Percentiles rank a stretch among this genome's conserved stretches.
These are phyloP conservation scores for Piscicola geometra DNA, from an alignment of 2,888 invertebrate genomes.

Conservation along the genomic window DNA sequence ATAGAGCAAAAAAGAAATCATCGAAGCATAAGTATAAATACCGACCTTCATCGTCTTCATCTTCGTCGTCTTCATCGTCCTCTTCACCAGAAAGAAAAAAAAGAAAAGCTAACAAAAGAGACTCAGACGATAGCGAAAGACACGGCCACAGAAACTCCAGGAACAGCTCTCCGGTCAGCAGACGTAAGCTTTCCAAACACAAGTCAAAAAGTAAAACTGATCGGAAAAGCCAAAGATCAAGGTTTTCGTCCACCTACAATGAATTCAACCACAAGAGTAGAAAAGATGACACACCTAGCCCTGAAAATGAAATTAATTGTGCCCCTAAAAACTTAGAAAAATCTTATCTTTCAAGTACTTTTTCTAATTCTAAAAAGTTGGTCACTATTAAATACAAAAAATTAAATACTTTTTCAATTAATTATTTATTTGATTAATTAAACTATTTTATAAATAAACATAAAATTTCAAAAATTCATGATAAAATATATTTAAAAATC, in stretches of 20 bases:
- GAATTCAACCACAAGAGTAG: neutral
- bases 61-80: neutral
- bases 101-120: neutral
- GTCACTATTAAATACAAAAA: too few relatives aligned
- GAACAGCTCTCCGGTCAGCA: neutral
- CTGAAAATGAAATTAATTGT: neutral
- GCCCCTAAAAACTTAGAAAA: too few relatives aligned
- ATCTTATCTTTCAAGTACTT: too few relatives aligned
- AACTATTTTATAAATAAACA: too few relatives aligned
- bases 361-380: too few relatives aligned
- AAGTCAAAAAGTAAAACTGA: neutral
- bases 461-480: too few relatives aligned
- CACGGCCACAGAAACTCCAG: conserved; percentile 3
- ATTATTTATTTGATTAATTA: too few relatives aligned
- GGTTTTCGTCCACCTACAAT: neutral
- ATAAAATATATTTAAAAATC: too few relatives aligned
- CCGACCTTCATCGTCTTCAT: neutral
- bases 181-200: neutral
- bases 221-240: neutral
- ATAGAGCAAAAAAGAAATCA: neutral
- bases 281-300: neutral
- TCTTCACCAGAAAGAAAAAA: neutral
- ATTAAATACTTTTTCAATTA: too few relatives aligned
- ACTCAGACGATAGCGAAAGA: neutral
- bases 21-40: neutral